Evolutionary conservation across 1,140 invertebrate species (phyloP), one percentile per base, ranked within the genome.

Genomic region (Hydropsyche tenuis): DNA sequence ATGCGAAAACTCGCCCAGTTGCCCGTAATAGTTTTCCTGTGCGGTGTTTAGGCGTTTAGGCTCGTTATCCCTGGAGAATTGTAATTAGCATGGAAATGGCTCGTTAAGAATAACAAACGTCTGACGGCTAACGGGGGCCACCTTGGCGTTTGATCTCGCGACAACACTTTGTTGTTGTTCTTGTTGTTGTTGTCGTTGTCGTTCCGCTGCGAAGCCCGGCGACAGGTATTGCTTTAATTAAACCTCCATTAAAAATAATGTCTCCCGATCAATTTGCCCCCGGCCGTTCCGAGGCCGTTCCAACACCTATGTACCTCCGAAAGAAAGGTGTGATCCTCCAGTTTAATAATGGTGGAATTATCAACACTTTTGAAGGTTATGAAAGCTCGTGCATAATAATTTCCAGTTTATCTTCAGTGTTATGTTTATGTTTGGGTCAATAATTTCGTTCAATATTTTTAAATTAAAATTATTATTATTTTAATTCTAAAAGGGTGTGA

Each of bases 31-130:
- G 68, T 56, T 70, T 70, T 60, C 63, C 30, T 64, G 68, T 62
- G 48, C 56, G 7, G 72, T 75, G 69, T 73, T 75, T 63, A 53
- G 65, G 64, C 63, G 46, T 75, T 71, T 73, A 51, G 64, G 20
- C 56, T 16, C 45, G n/a, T 37, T 70, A 56, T 37, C 71, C 65
- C 66, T 25, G 37, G 74, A 46, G 74, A 62, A 72, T 72, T 64
- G 64, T 74, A 76, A 76, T 76, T 76, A 76, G 72, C 75, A 76
- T 76, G 72, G 75, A 76, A 76, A 76, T 73, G 68, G 72, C 75
- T 76, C 72, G 70, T 76, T 76, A 76, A 63, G 72, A 76, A 76
- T 74, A 76, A 65, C 75, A 74, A 76, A 76, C 75, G 72, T 73
- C 46, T 68, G 43, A 25, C 43, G 64, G 63, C 46, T 69, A 66